A percentile compares a stretch with the other conserved stretches of the same genome.
Evolutionary conservation across 2,888 invertebrate species (phyloP).

Genomic region (Thymelicus acteon): DNA sequence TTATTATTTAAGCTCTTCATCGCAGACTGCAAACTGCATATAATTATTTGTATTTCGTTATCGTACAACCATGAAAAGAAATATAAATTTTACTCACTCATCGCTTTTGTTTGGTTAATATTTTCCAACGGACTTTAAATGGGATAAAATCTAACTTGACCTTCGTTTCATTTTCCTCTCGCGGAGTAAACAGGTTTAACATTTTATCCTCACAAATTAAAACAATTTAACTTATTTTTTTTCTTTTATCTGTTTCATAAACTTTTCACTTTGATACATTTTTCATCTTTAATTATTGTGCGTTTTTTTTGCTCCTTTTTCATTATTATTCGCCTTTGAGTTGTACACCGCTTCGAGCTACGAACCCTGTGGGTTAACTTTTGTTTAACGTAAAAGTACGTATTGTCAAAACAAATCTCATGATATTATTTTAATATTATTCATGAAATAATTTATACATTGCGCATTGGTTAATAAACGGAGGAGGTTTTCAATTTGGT

Average conservation of each 20-base stretch:
- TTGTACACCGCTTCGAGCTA: neutral
- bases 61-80: too few relatives aligned
- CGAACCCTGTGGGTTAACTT: conserved; percentile 2
- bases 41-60: too few relatives aligned
- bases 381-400: neutral
- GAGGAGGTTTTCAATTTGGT: too few relatives aligned
- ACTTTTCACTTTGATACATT: conserved; percentile 14
- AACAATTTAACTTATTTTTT: neutral
- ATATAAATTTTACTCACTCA: too few relatives aligned
- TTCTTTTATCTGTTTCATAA: neutral
- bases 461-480: too few relatives aligned
- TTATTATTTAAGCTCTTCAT: too few relatives aligned
- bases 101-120: too few relatives aligned
- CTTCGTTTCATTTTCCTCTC: neutral
- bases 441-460: neutral
- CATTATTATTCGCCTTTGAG: conserved; percentile 1
- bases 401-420: neutral
- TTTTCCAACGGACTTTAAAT: neutral
- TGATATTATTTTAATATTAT: neutral
- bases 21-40: too few relatives aligned
- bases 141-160: neutral
- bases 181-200: neutral
- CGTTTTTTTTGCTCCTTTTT: neutral
- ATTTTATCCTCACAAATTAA: neutral
- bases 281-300: conserved; percentile 10